Percentiles rank a stretch among this genome's conserved stretches.
Evolutionary conservation across 2,113 vertebrate species (phyloP).

Genomic region (Psittacula cyanocephala): DNA sequence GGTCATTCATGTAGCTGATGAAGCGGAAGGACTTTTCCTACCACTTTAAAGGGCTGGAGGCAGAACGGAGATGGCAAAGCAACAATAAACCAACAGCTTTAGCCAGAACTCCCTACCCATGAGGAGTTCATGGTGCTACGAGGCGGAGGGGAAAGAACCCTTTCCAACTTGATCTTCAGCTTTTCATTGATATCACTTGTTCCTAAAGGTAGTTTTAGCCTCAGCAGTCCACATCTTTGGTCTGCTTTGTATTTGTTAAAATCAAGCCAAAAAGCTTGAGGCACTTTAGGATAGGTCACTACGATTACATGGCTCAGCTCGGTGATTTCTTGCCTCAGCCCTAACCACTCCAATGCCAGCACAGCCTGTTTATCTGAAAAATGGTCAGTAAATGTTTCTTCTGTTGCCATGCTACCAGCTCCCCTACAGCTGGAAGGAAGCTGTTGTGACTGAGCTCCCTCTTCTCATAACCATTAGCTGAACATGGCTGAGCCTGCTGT

Average conservation of each 20-base stretch:
- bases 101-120: background rate
- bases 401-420: background rate
- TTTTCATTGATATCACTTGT: background rate
- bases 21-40: conserved; percentile 8
- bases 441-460: background rate
- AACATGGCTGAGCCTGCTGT: background rate
- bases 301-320: background rate
- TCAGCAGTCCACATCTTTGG: background rate
- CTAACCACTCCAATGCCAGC: background rate
- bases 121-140: conserved; percentile 22
- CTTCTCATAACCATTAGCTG: background rate
- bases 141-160: background rate
- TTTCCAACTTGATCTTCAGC: background rate
- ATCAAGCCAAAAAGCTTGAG: background rate
- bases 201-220: background rate
- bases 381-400: background rate
- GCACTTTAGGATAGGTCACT: background rate
- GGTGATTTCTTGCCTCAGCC: background rate
- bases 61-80: background rate
- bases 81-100: background rate
- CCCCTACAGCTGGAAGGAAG: background rate
- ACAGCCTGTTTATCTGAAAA: background rate
- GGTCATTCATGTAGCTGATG: background rate
- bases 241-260: background rate
- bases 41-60: background rate